phyloP scores from a whole-genome alignment of 2,113 vertebrate species.

The zebrafish (Danio rerio) region DNA sequence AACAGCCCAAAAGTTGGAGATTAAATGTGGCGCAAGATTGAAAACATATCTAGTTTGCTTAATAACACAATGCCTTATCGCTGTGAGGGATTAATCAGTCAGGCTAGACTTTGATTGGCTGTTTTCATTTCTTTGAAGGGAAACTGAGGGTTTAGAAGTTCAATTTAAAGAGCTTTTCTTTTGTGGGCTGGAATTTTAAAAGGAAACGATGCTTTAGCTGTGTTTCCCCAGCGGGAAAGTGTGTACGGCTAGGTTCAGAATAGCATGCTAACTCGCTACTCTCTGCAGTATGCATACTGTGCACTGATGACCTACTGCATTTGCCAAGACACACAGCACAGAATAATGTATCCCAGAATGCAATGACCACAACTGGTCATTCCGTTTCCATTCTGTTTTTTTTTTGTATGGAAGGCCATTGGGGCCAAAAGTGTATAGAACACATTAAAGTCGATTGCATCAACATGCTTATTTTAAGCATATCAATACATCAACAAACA shows the following conservation, averaged over 20 bases:
- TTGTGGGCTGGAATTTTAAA: conserved; percentile 3
- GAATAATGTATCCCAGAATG: conserved; percentile 9
- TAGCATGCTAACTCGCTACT: neutral
- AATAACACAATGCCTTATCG: conserved; percentile 25
- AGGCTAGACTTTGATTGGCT: conserved; percentile 7
- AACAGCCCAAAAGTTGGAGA: neutral
- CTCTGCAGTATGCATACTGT: conserved; percentile 2
- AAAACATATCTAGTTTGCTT: conserved; percentile 20
- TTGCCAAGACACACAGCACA: conserved; percentile 21
- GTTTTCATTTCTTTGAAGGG: conserved; percentile 22
- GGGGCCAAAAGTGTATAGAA: too few relatives aligned
- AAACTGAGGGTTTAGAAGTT: neutral
- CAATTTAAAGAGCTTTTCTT: neutral
- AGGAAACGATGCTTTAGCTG: neutral
- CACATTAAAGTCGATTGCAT: too few relatives aligned
- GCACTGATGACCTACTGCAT: conserved; percentile 2
- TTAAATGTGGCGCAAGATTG: conserved; percentile 22
- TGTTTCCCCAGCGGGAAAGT: neutral
- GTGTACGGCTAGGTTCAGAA: neutral
- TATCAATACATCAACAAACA: too few relatives aligned
- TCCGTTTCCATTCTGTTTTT: neutral
- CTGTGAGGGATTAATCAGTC: conserved; percentile 25
- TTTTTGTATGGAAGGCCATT: neutral
- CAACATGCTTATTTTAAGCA: too few relatives aligned
- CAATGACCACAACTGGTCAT: neutral